Evolutionary conservation across 2,888 invertebrate species (phyloP).

Genomic region (Acheta domesticus): DNA sequence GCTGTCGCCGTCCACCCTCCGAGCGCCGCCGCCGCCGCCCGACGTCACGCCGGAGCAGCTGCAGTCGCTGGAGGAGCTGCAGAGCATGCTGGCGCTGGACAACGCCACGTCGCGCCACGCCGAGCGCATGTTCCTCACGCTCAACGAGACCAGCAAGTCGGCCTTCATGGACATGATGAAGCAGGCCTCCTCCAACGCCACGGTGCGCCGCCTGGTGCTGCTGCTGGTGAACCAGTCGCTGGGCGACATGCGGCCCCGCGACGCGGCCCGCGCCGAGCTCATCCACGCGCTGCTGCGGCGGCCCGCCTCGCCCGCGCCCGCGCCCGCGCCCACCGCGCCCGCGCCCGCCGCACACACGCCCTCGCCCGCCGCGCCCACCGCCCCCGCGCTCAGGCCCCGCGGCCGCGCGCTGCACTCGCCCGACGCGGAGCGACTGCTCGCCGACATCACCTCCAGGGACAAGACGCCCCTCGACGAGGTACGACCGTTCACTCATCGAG

Average conservation of each 20-base stretch:
- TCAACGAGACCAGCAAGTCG: slow-evolving; percentile 70
- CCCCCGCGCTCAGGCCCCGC: neutral
- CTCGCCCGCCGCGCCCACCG: neutral
- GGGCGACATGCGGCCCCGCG: slow-evolving; percentile 55
- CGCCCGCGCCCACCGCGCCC: neutral
- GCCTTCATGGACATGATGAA: slow-evolving; percentile 78
- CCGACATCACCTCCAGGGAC: no score
- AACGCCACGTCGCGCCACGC: slow-evolving; percentile 49
- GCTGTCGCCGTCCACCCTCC: neutral
- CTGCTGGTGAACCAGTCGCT: slow-evolving; percentile 69
- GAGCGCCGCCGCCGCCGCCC: neutral
- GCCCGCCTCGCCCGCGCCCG: slow-evolving; percentile 40
- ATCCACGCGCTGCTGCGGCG: slow-evolving; percentile 67
- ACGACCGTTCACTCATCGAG: no score
- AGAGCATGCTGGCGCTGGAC: slow-evolving; percentile 21
- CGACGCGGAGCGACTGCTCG: no score
- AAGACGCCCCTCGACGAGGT: no score
- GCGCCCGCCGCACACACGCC: neutral
- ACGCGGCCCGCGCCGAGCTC: slow-evolving; percentile 65
- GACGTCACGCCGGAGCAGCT: slow-evolving; percentile 26
- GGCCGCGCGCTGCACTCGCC: no score
- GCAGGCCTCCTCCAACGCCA: slow-evolving; percentile 41
- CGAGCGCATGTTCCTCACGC: slow-evolving; percentile 69
- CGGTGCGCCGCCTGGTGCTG: slow-evolving; percentile 68
- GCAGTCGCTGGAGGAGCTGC: slow-evolving; percentile 27